Evolutionary conservation across 2,797 vertebrate genomes (phyloP), one percentile per base, ranked within the genome.

Genomic region (Xenentodon cancila): DNA sequence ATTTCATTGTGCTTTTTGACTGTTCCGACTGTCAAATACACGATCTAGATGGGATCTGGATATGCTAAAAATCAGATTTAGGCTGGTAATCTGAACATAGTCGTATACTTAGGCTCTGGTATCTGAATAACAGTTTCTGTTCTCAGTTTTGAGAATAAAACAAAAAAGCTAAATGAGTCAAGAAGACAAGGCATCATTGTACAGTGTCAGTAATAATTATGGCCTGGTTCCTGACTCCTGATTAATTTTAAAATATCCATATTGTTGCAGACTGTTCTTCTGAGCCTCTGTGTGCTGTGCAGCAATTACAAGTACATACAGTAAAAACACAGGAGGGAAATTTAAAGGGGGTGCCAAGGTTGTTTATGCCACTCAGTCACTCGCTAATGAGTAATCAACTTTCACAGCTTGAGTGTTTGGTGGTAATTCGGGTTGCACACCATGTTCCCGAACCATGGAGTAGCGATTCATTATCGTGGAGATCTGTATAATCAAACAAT

Each of bases 401-500:
- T 96, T 98, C 97, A 96, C 97, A 99, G 97, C 96, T 88, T 98
- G 97, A 98, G 94, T 94, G 94, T 96, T 94, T 92, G 96, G 93
- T 95, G 96, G 96, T 98, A 98, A 98, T 98, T 98, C 95, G 91
- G 87, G 94, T 95, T 94, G 95, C 96, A 93, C 94, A 92, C 96
- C 95, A 96, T 96, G 96, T 95, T 96, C 94, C 94, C 92, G 94
- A 96, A 96, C 94, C 94, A 94, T 95, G 94, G 95, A 97, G 95
- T 95, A 96, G 94, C 93, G 94, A 96, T 96, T 97, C 96, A 97
- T 99, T 98, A 98, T 97, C 95, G 95, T 96, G 96, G 95, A 97
- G 96, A 97, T 96, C 96, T 96, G 96, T 97, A 97, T 98, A 98
- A 98, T 98, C 96, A 99, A 98, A 97, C 96, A 97, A 97, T 98